Evolutionary conservation across 1,140 invertebrate species (phyloP).

Genomic region (Cydia pomonella): DNA sequence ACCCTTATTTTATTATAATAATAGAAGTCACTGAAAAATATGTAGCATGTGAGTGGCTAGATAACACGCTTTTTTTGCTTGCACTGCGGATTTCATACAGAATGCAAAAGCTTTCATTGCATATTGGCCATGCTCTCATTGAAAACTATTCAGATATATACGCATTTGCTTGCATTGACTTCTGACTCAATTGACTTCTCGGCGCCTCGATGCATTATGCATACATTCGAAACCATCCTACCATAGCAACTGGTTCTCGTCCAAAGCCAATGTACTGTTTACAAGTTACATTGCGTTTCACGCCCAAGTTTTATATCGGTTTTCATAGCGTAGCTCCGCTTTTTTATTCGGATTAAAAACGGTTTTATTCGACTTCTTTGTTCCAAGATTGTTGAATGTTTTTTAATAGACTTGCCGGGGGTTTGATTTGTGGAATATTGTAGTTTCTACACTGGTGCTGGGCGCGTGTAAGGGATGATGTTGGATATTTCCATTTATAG

Average conservation of each 20-base stretch:
- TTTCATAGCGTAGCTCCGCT: not conserved
- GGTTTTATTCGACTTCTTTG: slow-evolving; percentile 19
- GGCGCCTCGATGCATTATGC: slow-evolving; percentile 3
- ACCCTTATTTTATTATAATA: too few relatives aligned
- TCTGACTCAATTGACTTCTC: slow-evolving; percentile 14
- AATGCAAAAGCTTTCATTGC: slow-evolving; percentile 12
- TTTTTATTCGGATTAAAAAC: slow-evolving; percentile 15
- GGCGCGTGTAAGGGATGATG: not conserved
- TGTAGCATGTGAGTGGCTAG: too few relatives aligned
- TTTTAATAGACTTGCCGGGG: not conserved
- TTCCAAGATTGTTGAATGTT: slow-evolving; percentile 17
- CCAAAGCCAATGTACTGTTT: slow-evolving; percentile 3
- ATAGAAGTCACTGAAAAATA: too few relatives aligned
- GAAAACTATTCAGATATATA: slow-evolving; percentile 18
- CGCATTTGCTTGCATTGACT: slow-evolving; percentile 14
- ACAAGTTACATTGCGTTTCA: not conserved
- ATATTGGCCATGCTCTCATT: not conserved
- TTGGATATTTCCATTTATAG: not conserved
- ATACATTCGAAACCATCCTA: not conserved
- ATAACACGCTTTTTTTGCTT: too few relatives aligned
- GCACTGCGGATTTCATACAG: not conserved
- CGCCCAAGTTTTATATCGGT: slow-evolving; percentile 14
- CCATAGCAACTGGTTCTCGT: not conserved
- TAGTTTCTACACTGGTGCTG: not conserved
- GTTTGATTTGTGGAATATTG: not conserved